Evolutionary conservation across 2,113 vertebrate genomes (phyloP), one percentile per base, ranked within the genome.

Genomic region (Anolis carolinensis): DNA sequence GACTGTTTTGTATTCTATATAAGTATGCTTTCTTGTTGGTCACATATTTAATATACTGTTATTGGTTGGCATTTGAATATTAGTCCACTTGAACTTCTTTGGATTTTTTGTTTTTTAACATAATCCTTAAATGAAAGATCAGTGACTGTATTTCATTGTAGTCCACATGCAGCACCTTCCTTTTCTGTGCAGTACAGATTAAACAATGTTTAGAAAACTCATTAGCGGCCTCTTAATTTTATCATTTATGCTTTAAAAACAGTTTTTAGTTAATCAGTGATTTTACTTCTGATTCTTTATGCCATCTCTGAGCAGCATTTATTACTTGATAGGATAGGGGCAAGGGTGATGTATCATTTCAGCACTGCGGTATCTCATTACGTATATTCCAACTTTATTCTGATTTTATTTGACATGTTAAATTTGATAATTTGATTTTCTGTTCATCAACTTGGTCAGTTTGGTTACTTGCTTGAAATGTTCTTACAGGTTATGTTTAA

Each of bases 341-440:
- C 4, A 0, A 44, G 50, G 86, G 76, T 50, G n/a, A n/a, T 34
- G 14, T 25, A 71, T 39, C 1, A 0, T 21, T 13, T 52, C 27
- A 50, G 27, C 48, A 44, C 59, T 36, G 71, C 32, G 18, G 11
- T 63, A 72, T 83, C 48, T 76, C 82, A 65, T 0, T 7, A 8
- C 63, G 48, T 18, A 20, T 4, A 18, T 70, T 71, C 6, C 11
- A 79, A 65, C 5, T 4, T 78, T 36, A 32, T 67, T 86, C 44
- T 9, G 8, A 0, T 65, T 48, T 36, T 71, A n/a, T n/a, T 71
- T 86, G 74, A 13, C 86, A 72, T 1, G 73, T 81, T 10, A 0
- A 48, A 44, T 92, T 92, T 92, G 80, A 85, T 93, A 89, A 62
- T 52, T 63, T 73, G 1, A 89, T 90, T 90, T 68, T 92, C 79